Percentiles rank a stretch among this genome's conserved stretches.
phyloP scores from a whole-genome alignment of 2,797 vertebrate species.

The Falco peregrinus region DNA sequence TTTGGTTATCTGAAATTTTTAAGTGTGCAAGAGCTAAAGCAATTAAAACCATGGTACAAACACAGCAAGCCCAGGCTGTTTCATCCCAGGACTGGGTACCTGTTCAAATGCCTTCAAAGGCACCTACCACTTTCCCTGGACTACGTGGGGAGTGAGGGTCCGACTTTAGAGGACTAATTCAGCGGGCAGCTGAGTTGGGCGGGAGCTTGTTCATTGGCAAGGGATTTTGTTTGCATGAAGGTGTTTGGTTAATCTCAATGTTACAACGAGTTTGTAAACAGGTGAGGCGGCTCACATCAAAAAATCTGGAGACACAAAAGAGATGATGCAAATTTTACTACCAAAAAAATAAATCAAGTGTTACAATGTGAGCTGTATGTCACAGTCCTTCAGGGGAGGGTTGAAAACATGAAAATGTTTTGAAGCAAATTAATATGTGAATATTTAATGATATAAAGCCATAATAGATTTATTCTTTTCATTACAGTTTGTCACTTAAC shows the following conservation, averaged over 20 bases:
- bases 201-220: fast-evolving
- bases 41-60: neutral
- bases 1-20: neutral
- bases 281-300: neutral
- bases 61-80: neutral
- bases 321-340: neutral
- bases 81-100: neutral
- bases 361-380: neutral
- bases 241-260: neutral
- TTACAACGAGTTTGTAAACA: neutral
- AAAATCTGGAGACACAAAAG: neutral
- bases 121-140: neutral
- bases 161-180: neutral
- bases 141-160: fast-evolving
- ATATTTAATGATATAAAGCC: neutral
- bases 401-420: neutral
- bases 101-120: neutral
- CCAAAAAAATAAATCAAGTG: too few relatives aligned
- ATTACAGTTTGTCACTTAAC: neutral
- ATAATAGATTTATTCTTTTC: neutral
- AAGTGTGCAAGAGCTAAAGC: neutral
- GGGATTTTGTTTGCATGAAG: neutral
- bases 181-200: neutral
- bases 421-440: neutral
- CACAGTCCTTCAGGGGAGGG: neutral